Conservation (phyloP, 2,113 vertebrate species). For the Camelus dromedarius region DNA sequence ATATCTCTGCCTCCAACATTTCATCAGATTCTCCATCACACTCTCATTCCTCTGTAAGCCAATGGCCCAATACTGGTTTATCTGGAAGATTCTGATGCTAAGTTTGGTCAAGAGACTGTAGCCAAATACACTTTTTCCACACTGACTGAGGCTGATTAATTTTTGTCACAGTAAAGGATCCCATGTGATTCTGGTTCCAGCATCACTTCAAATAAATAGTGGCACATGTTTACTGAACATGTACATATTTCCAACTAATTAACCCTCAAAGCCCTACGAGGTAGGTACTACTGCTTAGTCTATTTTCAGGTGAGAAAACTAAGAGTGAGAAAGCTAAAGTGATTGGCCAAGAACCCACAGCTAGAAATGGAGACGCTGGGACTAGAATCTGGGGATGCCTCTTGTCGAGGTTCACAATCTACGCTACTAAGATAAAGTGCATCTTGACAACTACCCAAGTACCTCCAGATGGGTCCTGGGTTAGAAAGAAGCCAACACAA, state of each 20-base stretch:
- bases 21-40: not conserved
- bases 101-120: not conserved
- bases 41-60: not conserved
- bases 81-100: not conserved
- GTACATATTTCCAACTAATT: not conserved
- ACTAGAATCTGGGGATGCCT: not conserved
- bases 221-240: not conserved
- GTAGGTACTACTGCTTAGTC: not conserved
- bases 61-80: not conserved
- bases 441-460: not conserved
- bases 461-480: not conserved
- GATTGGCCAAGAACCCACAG: not conserved
- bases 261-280: not conserved
- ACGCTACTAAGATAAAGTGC: not conserved
- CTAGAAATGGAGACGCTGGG: not conserved
- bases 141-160: not conserved
- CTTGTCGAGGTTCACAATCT: not conserved
- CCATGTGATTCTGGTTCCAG: not conserved
- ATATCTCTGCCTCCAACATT: not conserved
- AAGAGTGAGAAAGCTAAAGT: not conserved
- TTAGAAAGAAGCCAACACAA: not conserved
- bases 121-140: not conserved
- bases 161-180: not conserved
- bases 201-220: not conserved
- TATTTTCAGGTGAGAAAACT: not conserved